Base-by-base conservation (phyloP, 2,888 invertebrate species). In the Enoplolaimus lenunculus region DNA sequence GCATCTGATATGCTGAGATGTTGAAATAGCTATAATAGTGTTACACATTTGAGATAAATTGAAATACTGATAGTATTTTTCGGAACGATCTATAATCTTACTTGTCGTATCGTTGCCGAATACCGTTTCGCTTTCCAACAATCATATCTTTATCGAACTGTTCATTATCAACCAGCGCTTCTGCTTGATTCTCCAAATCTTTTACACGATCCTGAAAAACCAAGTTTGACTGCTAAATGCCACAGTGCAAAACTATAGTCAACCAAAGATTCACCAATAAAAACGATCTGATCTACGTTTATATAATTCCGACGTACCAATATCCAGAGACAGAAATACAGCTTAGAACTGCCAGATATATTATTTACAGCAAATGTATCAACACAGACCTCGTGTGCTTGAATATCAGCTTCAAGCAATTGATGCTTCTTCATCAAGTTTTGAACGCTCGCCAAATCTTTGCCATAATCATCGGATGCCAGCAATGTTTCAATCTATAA, bases 371-470 rank as follows among this genome's bases (percentile, higher is more conserved):
- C n/a, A 26, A 28, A 89, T 45, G 7, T 45, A 13, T 45, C 45
- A 77, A 93, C 91, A 75, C 93, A 87, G 80, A 93, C 94, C 81
- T 93, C 93, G 81, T 98, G 97, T 0, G 95, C 93, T 78, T 89
- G 88, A 78, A 98, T 93, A 81, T 98, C 97, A 62, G 97, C 97
- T 81, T 98, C 97, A 30, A 98, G 91, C 72, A 98, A 86, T 83
- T 95, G 94, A 82, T 97, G 97, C 80, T 94, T 93, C 86, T 95
- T 94, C 87, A 95, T 91, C 75, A 99, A 86, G 83, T 98, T 97
- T 85, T 98, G 97, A 33, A 97, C 97, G 0, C 94, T 93, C 0
- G 94, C 93, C 76, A 98, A 85, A 84, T 98, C 98, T 82, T 95
- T 97, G 74, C 97, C 97, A 66, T 93, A 90, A 84, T 97, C 97